phyloP scores from a whole-genome alignment of 30 jellyfish, hydroid and myxozoan genomes.

The Sanderia malayensis region DNA sequence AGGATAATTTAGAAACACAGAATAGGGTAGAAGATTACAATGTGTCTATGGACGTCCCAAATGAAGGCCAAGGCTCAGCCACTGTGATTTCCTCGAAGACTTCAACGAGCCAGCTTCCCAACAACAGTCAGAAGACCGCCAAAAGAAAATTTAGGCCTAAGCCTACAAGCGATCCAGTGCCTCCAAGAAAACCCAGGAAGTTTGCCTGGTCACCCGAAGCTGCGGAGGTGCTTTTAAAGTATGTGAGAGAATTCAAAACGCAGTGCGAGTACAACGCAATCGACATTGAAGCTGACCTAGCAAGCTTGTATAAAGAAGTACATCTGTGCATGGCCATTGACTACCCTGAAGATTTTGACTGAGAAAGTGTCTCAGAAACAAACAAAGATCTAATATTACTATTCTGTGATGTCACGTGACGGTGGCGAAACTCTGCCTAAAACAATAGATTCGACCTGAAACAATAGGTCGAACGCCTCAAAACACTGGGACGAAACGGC shows the following conservation, averaged over 20 bases:
- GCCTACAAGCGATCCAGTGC: not conserved
- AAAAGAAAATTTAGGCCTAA: not conserved
- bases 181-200: slow-evolving; percentile 17
- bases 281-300: slow-evolving; percentile 26
- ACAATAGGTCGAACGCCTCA: too few species aligned
- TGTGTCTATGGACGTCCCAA: slow-evolving; percentile 19
- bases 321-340: slow-evolving; percentile 26
- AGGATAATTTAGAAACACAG: not conserved
- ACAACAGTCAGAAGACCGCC: slow-evolving; percentile 24
- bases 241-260: slow-evolving; percentile 6
- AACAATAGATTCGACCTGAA: too few species aligned
- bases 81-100: not conserved
- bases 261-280: slow-evolving; percentile 14
- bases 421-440: too few species aligned
- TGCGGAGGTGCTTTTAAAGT: not conserved
- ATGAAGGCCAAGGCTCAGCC: slow-evolving; percentile 19
- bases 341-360: slow-evolving; percentile 29
- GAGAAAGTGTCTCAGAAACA: slow-evolving; percentile 17
- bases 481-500: too few species aligned
- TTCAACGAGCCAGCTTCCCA: not conserved
- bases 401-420: too few species aligned
- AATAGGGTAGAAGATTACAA: slow-evolving; percentile 6
- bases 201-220: slow-evolving; percentile 24
- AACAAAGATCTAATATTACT: not conserved
- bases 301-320: slow-evolving; percentile 9